Conservation (phyloP, 64 coral and sea anemone genomes). For the Pachyseris speciosa region DNA sequence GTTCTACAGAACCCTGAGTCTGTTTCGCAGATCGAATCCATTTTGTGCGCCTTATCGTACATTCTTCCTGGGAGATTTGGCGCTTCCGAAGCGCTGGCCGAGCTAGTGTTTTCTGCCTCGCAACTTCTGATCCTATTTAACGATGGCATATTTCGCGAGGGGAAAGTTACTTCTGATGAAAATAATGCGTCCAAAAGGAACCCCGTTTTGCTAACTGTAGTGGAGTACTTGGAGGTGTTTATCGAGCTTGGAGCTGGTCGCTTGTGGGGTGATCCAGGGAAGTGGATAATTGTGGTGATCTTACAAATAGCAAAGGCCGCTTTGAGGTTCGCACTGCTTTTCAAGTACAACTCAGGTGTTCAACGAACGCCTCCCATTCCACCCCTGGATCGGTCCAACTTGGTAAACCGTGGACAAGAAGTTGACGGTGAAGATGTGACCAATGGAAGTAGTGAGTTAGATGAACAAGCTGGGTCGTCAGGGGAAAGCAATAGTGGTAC, state of each 20-base stretch:
- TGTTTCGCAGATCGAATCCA: constrained; percentile 78
- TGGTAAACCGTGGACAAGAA: constrained; percentile 33
- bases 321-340: constrained; percentile 86
- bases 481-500: not conserved
- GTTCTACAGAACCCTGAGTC: constrained; percentile 81
- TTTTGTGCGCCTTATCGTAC: constrained; percentile 87
- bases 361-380: constrained; percentile 94
- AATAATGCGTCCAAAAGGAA: constrained; percentile 8
- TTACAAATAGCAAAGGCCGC: constrained; percentile 89
- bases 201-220: constrained; percentile 74
- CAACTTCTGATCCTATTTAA: constrained; percentile 89
- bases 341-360: constrained; percentile 84
- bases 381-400: constrained; percentile 64
- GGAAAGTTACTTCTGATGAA: constrained; percentile 23
- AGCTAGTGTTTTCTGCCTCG: constrained; percentile 86
- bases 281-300: constrained; percentile 86
- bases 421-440: not conserved
- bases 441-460: not conserved
- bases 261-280: constrained; percentile 90
- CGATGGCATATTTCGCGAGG: constrained; percentile 87
- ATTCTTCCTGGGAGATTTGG: constrained; percentile 92
- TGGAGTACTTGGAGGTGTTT: constrained; percentile 96
- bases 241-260: constrained; percentile 81
- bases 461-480: not conserved
- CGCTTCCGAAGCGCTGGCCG: constrained; percentile 81